Base-by-base conservation (phyloP, 2,113 vertebrate genomes). In the Laticauda colubrina region DNA sequence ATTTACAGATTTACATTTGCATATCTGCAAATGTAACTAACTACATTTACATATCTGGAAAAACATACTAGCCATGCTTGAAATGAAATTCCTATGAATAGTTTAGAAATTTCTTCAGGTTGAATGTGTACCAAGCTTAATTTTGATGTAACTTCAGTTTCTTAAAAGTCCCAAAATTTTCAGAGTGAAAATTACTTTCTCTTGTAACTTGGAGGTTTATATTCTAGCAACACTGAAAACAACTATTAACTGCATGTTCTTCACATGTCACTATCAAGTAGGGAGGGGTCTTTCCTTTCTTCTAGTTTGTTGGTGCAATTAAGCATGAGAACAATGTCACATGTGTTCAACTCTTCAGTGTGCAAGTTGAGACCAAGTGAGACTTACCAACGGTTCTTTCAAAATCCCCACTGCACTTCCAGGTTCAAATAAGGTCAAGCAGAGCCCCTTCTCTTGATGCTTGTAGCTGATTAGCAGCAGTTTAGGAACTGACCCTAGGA, bases 401-500 rank as follows among this genome's bases (percentile, higher is more conserved):
- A 55, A 2, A 26, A 26, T 88, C 92, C 39, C 24, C 48, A 2
- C 1, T 15, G 34, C 15, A 91, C 3, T 89, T 51, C 8, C 48
- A 9, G 29, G 45, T 87, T 61, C 51, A 34, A 90, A 94, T 88
- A 23, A 89, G 11, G 3, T 53, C 61, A 21, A n/a, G 89, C 21
- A 94, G 61, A 94, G 88, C 24, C 26, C 87, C 51, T 34, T 64
- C 56, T 39, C 61, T 54, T 92, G 0, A 61, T 48, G 92, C 90
- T 43, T 53, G 51, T 34, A 92, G 57, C 29, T 91, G 9, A 0
- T 14, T 48, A 3, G 7, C 94, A 90, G n/a, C 1, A 7, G 9
- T 88, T 89, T 89, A 93, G 57, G 59, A 94, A 90, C 61, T 57
- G 89, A 57, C 7, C 34, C 55, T 90, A 89, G 90, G 92, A 21